Conservation (phyloP, 2,113 vertebrate genomes). For the Hiodon alosoides region DNA sequence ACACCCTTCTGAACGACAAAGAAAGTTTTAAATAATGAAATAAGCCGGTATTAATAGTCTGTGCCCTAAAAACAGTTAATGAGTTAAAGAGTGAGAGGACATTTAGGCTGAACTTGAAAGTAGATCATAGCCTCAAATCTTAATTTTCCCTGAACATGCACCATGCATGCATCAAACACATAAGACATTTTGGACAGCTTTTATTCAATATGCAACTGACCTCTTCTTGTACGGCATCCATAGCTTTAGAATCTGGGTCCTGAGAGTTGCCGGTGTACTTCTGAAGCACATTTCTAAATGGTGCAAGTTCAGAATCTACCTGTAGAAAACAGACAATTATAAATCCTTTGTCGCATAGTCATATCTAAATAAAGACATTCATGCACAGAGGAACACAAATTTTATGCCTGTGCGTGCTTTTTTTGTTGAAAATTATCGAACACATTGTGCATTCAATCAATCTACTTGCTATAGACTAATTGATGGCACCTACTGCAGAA, state of each 20-base stretch:
- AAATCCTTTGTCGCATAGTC: neutral
- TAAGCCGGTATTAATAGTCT: too few relatives aligned
- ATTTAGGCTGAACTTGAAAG: too few relatives aligned
- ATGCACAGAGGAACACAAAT: neutral
- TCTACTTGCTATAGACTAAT: neutral
- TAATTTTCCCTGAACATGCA: too few relatives aligned
- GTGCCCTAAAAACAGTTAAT: too few relatives aligned
- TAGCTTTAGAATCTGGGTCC: constrained; percentile 7
- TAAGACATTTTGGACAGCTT: neutral
- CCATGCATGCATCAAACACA: neutral
- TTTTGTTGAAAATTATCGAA: neutral
- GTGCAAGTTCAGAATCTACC: constrained; percentile 42
- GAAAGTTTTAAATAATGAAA: too few relatives aligned
- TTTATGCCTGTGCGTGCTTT: too few relatives aligned
- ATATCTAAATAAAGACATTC: neutral
- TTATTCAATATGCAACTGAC: neutral
- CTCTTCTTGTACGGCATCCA: constrained; percentile 25
- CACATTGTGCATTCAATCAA: neutral
- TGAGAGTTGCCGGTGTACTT: constrained; percentile 45
- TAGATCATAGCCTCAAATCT: too few relatives aligned
- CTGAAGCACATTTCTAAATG: constrained; percentile 45
- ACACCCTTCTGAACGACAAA: too few relatives aligned
- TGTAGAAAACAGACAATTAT: constrained; percentile 18
- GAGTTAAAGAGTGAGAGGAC: too few relatives aligned
- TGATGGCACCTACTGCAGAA: neutral